A percentile compares a stretch with the other conserved stretches of the same genome.
Evolutionary conservation across 2,113 vertebrate species (phyloP).

Genomic region (Phodopus roborovskii): DNA sequence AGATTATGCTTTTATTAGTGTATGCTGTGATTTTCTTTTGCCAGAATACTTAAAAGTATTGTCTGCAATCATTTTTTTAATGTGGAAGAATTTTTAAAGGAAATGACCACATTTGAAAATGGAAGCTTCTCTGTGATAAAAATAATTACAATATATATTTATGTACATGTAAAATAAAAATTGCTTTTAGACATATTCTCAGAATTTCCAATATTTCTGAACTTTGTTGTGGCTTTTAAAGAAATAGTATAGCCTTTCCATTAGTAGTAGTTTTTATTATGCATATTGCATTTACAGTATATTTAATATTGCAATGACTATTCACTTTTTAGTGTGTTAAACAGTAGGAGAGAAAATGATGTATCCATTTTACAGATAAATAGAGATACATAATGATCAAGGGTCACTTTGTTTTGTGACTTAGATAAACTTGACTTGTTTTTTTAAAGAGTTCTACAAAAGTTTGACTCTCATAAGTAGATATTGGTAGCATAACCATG

Average conservation of each 20-base stretch:
- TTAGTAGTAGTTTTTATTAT: conserved; percentile 8
- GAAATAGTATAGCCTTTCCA: neutral
- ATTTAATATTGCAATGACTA: conserved; percentile 1
- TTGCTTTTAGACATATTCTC: neutral
- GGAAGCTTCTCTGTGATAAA: neutral
- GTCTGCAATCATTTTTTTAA: conserved; percentile 1
- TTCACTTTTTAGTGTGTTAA: neutral
- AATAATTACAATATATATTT: neutral
- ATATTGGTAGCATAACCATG: neutral
- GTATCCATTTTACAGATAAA: conserved; percentile 13
- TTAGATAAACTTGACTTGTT: neutral
- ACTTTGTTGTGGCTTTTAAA: conserved; percentile 25
- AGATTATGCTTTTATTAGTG: conserved; percentile 53
- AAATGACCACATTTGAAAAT: conserved; percentile 21
- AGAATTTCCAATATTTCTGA: conserved; percentile 26
- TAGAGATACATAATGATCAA: neutral
- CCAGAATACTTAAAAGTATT: neutral
- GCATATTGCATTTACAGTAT: neutral
- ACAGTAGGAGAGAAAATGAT: neutral
- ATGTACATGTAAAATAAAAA: conserved; percentile 9
- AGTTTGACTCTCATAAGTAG: neutral
- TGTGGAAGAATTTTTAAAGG: neutral
- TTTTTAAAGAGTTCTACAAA: neutral
- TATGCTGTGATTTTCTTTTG: conserved; percentile 21
- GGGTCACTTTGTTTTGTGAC: neutral